phyloP scores from a whole-genome alignment of 2,797 vertebrate genomes.

The Acanthopagrus latus region DNA sequence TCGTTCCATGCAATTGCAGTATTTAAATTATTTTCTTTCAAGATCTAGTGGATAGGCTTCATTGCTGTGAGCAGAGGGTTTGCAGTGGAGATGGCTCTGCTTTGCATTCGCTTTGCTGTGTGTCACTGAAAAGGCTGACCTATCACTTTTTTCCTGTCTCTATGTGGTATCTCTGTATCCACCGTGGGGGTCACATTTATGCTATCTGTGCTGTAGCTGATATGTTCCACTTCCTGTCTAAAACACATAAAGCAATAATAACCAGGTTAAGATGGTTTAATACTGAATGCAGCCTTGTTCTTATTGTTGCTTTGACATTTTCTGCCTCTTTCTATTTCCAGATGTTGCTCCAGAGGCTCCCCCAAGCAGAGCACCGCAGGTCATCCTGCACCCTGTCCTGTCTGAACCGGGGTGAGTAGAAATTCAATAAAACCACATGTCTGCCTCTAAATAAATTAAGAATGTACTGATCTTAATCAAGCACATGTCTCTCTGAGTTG shows the following conservation, averaged over 20 bases:
- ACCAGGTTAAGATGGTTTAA: background rate
- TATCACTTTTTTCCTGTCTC: background rate
- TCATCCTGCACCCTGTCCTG: conserved; percentile 96
- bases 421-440: conserved; percentile 8
- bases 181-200: background rate
- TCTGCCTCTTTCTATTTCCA: conserved; percentile 69
- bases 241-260: background rate
- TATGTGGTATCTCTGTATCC: background rate
- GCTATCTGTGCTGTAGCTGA: background rate
- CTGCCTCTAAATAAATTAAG: conserved; percentile 16
- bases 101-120: background rate
- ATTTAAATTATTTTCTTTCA: background rate
- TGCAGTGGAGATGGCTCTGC: background rate
- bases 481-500: conserved; percentile 10
- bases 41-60: background rate
- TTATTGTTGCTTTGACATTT: conserved; percentile 21
- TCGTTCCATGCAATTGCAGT: background rate
- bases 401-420: conserved; percentile 93
- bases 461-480: conserved; percentile 21
- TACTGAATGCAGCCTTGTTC: background rate
- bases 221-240: background rate
- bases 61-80: background rate
- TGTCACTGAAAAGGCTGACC: background rate
- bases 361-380: conserved; percentile 92
- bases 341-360: conserved; percentile 95